A percentile compares a stretch with the other conserved stretches of the same genome.
Conservation (phyloP, 2,113 vertebrate genomes). For the Centropristis striata region DNA sequence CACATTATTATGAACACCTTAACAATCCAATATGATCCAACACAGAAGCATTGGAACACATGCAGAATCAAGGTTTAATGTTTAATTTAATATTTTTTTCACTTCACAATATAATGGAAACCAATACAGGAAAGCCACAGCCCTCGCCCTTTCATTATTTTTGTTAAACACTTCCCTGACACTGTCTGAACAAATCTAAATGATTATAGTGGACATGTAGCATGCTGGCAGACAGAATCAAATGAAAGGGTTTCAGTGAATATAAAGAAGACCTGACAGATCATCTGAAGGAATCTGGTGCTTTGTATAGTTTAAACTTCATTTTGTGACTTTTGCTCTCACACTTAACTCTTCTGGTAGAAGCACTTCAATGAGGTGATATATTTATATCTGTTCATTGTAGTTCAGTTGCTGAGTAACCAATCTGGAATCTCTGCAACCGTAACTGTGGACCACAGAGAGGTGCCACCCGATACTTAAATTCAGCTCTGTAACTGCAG, state of each 20-base stretch:
- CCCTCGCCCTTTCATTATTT: not conserved
- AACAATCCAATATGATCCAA: constrained; percentile 6
- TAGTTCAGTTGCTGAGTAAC: constrained; percentile 40
- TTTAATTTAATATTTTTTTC: not conserved
- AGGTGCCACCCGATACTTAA: constrained; percentile 78
- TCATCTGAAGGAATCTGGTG: not conserved
- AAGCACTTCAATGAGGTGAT: not conserved
- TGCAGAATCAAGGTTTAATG: not conserved
- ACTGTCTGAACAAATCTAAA: not conserved
- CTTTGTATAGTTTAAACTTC: not conserved
- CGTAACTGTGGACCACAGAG: constrained; percentile 64
- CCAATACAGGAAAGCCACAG: not conserved
- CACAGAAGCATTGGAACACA: not conserved
- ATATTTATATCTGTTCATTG: constrained; percentile 35
- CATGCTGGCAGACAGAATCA: not conserved
- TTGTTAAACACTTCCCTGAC: not conserved
- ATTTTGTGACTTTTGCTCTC: not conserved
- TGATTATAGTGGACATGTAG: not conserved
- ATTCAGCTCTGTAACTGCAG: constrained; percentile 57
- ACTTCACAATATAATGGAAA: not conserved
- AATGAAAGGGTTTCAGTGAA: not conserved
- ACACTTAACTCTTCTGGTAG: not conserved
- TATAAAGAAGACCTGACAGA: not conserved
- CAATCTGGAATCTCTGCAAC: constrained; percentile 43
- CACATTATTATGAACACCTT: constrained; percentile 7